phyloP scores from a whole-genome alignment of 1,140 invertebrate genomes.

The Gonatopus flavifemur region DNA sequence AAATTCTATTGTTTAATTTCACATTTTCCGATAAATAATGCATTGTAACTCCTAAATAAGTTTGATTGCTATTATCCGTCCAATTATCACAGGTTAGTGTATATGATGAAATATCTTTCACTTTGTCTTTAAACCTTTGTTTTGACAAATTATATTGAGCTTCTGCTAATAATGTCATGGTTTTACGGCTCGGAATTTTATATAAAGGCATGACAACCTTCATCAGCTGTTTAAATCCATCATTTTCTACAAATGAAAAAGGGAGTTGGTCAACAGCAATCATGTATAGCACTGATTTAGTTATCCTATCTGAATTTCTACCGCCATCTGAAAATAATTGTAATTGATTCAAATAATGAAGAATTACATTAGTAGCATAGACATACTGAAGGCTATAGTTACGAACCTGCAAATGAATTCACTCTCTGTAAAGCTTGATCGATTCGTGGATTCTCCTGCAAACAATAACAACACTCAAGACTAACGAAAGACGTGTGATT shows the following conservation, averaged over 20 bases:
- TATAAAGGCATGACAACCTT: conserved; percentile 32
- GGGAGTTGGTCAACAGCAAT: conserved; percentile 37
- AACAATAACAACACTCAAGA: no score
- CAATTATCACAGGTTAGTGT: conserved; percentile 22
- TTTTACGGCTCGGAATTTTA: conserved; percentile 31
- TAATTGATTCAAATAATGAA: not conserved
- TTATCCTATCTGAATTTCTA: conserved; percentile 19
- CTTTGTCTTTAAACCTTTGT: conserved; percentile 13
- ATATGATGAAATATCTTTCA: conserved; percentile 4
- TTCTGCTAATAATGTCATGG: conserved; percentile 29
- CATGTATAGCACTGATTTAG: conserved; percentile 37
- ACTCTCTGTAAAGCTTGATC: not conserved
- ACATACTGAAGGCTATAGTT: not conserved
- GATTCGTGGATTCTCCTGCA: not conserved
- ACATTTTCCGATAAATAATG: conserved; percentile 17
- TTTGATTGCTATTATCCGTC: conserved; percentile 19
- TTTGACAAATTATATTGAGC: conserved; percentile 13
- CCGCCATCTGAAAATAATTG: conserved; percentile 17
- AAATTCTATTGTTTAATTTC: conserved; percentile 10
- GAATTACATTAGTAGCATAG: not conserved
- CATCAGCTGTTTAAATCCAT: no score
- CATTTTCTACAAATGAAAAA: conserved; percentile 36
- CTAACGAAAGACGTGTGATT: no score
- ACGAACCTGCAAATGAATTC: conserved; percentile 3
- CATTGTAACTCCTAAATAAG: conserved; percentile 23